These are phyloP conservation scores for Darevskia mixta DNA, from an alignment of 2,797 vertebrate genomes.

Conservation along the genomic window DNA sequence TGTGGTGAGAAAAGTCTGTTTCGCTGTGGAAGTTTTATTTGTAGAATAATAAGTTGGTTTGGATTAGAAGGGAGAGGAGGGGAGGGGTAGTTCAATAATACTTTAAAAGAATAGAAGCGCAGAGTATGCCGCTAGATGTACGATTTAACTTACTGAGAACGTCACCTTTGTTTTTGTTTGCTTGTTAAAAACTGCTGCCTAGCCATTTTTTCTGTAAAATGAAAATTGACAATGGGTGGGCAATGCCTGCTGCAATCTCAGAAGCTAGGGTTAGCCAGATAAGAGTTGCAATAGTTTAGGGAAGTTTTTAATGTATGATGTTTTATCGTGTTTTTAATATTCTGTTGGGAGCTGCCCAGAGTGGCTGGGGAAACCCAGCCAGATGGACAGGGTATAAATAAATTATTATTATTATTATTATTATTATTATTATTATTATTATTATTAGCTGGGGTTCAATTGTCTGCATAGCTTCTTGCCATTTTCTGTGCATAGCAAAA, in stretches of 20 bases:
- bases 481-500: background rate
- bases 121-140: background rate
- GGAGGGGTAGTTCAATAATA: constrained; percentile 1
- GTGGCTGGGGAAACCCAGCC: no score
- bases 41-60: background rate
- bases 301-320: no score
- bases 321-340: no score
- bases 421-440: no score
- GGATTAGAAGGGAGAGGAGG: background rate
- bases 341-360: no score
- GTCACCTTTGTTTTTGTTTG: background rate
- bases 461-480: background rate
- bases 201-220: background rate
- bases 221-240: background rate
- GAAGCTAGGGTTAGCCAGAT: background rate
- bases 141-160: background rate
- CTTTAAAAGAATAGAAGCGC: constrained; percentile 17
- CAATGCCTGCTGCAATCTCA: background rate
- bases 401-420: no score
- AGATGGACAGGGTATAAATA: no score
- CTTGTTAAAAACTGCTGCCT: background rate
- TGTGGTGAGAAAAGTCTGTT: background rate
- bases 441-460: no score
- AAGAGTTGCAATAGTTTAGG: background rate
- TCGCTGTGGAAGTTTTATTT: constrained; percentile 34